Evolutionary conservation across 2,888 invertebrate genomes (phyloP).

Genomic region (Meteorus cinctellus): DNA sequence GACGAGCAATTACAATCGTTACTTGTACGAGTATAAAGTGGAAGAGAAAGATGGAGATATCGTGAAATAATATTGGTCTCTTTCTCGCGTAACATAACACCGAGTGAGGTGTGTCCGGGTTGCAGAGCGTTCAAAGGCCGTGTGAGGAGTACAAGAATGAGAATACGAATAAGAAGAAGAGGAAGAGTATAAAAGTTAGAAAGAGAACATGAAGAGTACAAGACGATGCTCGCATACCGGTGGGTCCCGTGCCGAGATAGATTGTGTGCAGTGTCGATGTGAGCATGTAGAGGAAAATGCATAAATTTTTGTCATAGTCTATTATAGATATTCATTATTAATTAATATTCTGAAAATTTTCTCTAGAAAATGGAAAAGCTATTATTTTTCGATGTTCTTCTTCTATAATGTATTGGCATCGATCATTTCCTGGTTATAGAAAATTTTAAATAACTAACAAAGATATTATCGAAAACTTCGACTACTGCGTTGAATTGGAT

Average conservation of each 20-base stretch:
- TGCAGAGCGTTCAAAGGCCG: slow-evolving; percentile 35
- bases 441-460: no score
- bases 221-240: slow-evolving; percentile 36
- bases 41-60: background rate
- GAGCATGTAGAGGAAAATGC: no score
- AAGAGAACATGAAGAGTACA: slow-evolving; percentile 32
- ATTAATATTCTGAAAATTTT: no score
- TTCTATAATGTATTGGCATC: no score
- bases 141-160: slow-evolving; percentile 31
- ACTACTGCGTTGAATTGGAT: no score
- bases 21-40: background rate
- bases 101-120: slow-evolving; percentile 59
- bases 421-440: no score
- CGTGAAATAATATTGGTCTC: slow-evolving; percentile 27
- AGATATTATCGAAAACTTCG: no score
- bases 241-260: slow-evolving; percentile 16
- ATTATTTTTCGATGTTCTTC: no score
- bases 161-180: slow-evolving; percentile 31
- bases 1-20: slow-evolving; percentile 15
- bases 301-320: no score
- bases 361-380: no score
- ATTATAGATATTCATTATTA: no score
- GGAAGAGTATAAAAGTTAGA: slow-evolving; percentile 7
- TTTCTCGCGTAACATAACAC: slow-evolving; percentile 62
- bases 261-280: background rate